Percentiles rank a stretch among this genome's conserved stretches.
Conservation (phyloP, 2,888 invertebrate genomes). For the Nomada lathburiana region DNA sequence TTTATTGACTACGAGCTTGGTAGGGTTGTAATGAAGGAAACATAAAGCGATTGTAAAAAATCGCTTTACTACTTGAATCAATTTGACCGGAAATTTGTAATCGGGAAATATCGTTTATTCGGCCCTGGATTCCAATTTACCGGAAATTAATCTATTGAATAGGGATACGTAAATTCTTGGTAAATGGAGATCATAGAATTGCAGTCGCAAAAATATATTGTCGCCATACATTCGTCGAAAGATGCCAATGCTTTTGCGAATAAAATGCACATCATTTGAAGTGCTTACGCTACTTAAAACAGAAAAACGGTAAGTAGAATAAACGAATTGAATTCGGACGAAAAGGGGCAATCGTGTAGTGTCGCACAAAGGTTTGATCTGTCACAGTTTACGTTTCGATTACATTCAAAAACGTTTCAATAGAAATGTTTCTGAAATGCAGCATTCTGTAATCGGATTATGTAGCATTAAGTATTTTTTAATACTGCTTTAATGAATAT, state of each 20-base stretch:
- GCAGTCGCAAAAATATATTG: slow-evolving; percentile 2
- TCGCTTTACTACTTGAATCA: background rate
- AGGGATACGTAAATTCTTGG: background rate
- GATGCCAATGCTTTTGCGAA: background rate
- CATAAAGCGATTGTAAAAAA: background rate
- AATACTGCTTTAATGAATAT: slow-evolving; percentile 14
- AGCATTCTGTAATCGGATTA: slow-evolving; percentile 4
- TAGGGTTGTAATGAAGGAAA: no score
- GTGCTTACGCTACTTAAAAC: no score
- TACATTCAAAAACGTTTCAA: no score
- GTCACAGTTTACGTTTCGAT: background rate
- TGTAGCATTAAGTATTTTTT: background rate
- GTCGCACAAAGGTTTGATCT: background rate
- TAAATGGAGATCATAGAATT: slow-evolving; percentile 5
- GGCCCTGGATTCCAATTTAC: slow-evolving; percentile 19
- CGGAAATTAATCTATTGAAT: slow-evolving; percentile 29
- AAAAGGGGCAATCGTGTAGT: background rate
- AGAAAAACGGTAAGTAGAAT: background rate
- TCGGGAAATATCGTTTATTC: slow-evolving; percentile 1
- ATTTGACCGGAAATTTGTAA: slow-evolving; percentile 8
- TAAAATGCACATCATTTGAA: background rate
- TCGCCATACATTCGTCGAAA: slow-evolving; percentile 16
- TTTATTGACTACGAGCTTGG: no score
- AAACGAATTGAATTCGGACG: background rate
- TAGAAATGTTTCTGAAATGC: background rate